Evolutionary conservation across 2,888 invertebrate genomes (phyloP).

Genomic region (Dryocosmus kuriphilus): DNA sequence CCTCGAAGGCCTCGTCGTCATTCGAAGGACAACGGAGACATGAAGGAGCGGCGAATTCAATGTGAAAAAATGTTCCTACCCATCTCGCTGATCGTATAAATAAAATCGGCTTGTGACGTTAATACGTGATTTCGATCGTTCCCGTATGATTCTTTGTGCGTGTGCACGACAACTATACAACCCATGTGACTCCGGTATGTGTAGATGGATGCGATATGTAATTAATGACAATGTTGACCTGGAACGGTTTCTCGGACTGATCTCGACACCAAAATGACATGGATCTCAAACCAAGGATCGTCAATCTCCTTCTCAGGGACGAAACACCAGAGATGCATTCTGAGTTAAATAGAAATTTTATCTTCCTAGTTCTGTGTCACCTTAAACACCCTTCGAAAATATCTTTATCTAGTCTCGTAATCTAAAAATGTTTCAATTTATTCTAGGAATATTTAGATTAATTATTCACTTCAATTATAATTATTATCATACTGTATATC

Average conservation of each 20-base stretch:
- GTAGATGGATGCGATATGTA: slow-evolving; percentile 59
- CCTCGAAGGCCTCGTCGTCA: slow-evolving; percentile 31
- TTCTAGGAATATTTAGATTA: not conserved
- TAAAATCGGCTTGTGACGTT: slow-evolving; percentile 48
- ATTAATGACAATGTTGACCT: slow-evolving; percentile 59
- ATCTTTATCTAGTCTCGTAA: not conserved
- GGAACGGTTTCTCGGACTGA: slow-evolving; percentile 53
- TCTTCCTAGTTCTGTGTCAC: slow-evolving; percentile 6
- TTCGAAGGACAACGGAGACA: slow-evolving; percentile 35
- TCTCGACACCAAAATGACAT: slow-evolving; percentile 45
- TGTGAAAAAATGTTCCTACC: slow-evolving; percentile 40
- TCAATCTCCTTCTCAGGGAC: slow-evolving; percentile 47
- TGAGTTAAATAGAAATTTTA: slow-evolving; percentile 8
- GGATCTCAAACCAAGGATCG: slow-evolving; percentile 43
- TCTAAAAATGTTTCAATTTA: not conserved
- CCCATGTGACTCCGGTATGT: slow-evolving; percentile 53
- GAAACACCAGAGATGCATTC: slow-evolving; percentile 48
- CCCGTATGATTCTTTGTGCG: slow-evolving; percentile 51
- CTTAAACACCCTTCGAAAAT: slow-evolving; percentile 4
- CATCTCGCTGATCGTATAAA: slow-evolving; percentile 43
- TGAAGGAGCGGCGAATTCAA: slow-evolving; percentile 33
- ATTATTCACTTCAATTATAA: not conserved
- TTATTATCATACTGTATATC: no score
- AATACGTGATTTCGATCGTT: slow-evolving; percentile 56
- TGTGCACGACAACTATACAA: slow-evolving; percentile 50